phyloP scores from a whole-genome alignment of 2,113 vertebrate species.

The Poeciliopsis retropinna region DNA sequence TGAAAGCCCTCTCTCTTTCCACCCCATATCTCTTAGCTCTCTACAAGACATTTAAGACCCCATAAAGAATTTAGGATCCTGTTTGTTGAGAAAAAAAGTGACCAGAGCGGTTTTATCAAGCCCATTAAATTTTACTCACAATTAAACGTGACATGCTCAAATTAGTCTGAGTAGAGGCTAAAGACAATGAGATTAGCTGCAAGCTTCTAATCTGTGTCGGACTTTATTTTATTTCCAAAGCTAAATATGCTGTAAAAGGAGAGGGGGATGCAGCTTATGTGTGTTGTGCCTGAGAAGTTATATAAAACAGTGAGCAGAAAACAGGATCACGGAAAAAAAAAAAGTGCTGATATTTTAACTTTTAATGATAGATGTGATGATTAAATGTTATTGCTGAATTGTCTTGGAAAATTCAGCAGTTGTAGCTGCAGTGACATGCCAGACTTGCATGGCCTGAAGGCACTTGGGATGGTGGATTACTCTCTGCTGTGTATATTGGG shows the following conservation, averaged over 20 bases:
- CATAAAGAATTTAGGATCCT: constrained; percentile 72
- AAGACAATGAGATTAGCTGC: constrained; percentile 60
- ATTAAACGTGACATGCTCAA: constrained; percentile 68
- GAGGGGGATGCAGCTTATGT: constrained; percentile 1
- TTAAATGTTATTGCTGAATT: constrained; percentile 42
- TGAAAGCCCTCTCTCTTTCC: constrained; percentile 18
- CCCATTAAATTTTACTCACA: constrained; percentile 68
- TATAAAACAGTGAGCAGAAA: neutral
- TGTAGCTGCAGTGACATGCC: constrained; percentile 27
- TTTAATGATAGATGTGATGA: constrained; percentile 13
- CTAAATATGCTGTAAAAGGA: constrained; percentile 26
- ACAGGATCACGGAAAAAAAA: neutral
- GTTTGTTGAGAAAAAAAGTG: constrained; percentile 69
- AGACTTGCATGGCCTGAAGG: constrained; percentile 40
- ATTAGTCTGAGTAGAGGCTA: constrained; percentile 53
- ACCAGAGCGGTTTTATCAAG: constrained; percentile 72
- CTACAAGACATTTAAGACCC: constrained; percentile 69
- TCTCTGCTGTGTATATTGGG: constrained; percentile 39
- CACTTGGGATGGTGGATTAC: constrained; percentile 16
- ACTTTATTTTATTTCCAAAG: constrained; percentile 40
- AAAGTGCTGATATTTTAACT: constrained; percentile 7
- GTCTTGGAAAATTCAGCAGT: constrained; percentile 27
- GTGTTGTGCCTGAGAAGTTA: neutral
- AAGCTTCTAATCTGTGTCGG: constrained; percentile 46
- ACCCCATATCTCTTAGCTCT: constrained; percentile 33